Conservation (phyloP, 2,797 vertebrate genomes). For the Sebastiscus albofasciatus region DNA sequence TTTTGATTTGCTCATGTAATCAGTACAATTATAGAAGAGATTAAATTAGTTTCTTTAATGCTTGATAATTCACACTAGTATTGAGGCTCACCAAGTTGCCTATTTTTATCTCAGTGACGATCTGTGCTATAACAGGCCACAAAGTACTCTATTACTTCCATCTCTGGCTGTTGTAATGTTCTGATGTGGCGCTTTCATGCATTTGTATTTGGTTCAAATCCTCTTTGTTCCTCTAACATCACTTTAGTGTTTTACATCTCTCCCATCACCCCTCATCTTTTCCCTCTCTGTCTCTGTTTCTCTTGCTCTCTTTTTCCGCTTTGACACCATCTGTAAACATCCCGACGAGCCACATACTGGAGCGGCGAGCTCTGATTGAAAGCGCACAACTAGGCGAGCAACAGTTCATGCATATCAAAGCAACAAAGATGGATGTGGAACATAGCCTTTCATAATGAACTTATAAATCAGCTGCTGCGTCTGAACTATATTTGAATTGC, state of each 20-base stretch:
- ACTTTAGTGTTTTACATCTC: conserved; percentile 29
- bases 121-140: conserved; percentile 1
- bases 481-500: conserved; percentile 10
- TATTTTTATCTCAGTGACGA: not conserved
- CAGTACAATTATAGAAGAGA: conserved; percentile 10
- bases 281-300: not conserved
- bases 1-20: not conserved
- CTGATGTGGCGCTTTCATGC: conserved; percentile 13
- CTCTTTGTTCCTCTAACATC: conserved; percentile 36
- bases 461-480: conserved; percentile 60
- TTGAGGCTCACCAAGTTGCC: not conserved
- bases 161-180: not conserved
- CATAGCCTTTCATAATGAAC: conserved; percentile 59
- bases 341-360: conserved; percentile 18
- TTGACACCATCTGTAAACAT: conserved; percentile 56
- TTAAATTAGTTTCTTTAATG: conserved; percentile 16
- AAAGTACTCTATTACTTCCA: not conserved
- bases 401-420: conserved; percentile 58
- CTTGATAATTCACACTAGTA: not conserved
- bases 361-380: conserved; percentile 47
- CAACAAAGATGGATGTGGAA: conserved; percentile 61
- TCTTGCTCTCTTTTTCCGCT: not conserved
- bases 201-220: conserved; percentile 43
- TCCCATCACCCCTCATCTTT: conserved; percentile 18
- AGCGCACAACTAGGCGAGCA: conserved; percentile 33